phyloP scores from a whole-genome alignment of 2,888 invertebrate genomes.

The Amblyjoppa fuscipennis region DNA sequence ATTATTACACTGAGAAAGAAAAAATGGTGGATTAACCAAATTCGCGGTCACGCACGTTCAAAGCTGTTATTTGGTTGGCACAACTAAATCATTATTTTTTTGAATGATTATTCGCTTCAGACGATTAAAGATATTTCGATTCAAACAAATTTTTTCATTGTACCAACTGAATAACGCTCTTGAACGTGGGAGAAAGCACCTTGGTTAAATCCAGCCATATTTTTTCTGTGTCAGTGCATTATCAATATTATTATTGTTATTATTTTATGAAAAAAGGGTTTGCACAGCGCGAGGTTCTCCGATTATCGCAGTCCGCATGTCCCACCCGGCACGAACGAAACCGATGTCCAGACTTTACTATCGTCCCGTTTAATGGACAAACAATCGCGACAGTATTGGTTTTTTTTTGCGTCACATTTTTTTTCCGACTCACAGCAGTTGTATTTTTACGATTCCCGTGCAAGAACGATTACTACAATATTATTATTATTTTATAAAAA shows the following conservation, averaged over 20 bases:
- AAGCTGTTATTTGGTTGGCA: no score
- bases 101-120: no score
- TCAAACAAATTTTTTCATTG: no score
- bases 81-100: no score
- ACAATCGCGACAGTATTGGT: not conserved
- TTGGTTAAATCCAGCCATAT: no score
- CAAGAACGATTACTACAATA: not conserved
- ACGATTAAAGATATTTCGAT: no score
- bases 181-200: no score
- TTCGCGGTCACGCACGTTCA: no score
- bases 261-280: not conserved
- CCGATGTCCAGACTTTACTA: slow-evolving; percentile 4
- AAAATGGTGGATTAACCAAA: no score
- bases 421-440: not conserved
- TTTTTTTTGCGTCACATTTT: not conserved
- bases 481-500: not conserved
- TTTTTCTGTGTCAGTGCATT: no score
- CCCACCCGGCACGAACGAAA: not conserved
- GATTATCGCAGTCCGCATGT: slow-evolving; percentile 8
- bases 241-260: not conserved
- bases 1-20: no score
- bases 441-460: not conserved
- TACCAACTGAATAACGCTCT: no score
- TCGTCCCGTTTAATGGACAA: not conserved
- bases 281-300: not conserved